Evolutionary conservation across 2,113 vertebrate species (phyloP).

Genomic region (Sinocyclocheilus anophthalmus): DNA sequence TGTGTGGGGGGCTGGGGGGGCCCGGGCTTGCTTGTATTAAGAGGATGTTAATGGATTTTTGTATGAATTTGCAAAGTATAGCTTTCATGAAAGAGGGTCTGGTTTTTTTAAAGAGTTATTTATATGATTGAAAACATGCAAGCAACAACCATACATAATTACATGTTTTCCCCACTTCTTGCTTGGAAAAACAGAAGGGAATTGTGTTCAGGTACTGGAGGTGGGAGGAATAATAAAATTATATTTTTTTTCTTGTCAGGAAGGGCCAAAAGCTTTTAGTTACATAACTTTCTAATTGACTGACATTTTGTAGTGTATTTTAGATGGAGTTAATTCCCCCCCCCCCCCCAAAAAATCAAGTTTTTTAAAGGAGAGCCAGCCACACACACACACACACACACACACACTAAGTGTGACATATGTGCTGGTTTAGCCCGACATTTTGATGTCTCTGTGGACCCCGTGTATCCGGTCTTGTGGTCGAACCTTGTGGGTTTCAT

Average conservation of each 20-base stretch:
- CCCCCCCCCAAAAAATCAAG: too few relatives aligned
- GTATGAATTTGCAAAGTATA: neutral
- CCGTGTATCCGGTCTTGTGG: constrained; percentile 40
- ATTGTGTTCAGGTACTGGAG: neutral
- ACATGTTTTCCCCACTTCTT: too few relatives aligned
- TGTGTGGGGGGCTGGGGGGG: too few relatives aligned
- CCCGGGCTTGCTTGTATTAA: neutral
- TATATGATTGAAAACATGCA: too few relatives aligned
- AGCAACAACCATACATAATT: too few relatives aligned
- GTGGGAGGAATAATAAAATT: too few relatives aligned
- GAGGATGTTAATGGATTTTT: neutral
- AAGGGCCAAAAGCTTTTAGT: neutral
- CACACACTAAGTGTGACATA: neutral
- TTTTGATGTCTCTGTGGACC: constrained; percentile 12
- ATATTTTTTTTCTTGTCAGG: too few relatives aligned
- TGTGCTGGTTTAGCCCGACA: neutral
- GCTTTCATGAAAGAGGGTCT: neutral
- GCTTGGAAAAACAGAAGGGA: neutral
- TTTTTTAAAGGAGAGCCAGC: neutral
- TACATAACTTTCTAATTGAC: too few relatives aligned
- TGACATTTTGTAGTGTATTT: neutral
- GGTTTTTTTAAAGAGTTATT: too few relatives aligned
- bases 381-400: neutral
- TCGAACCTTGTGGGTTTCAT: constrained; percentile 32
- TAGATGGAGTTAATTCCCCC: neutral